phyloP scores from a whole-genome alignment of 2,113 vertebrate genomes.

The Plotosus lineatus region DNA sequence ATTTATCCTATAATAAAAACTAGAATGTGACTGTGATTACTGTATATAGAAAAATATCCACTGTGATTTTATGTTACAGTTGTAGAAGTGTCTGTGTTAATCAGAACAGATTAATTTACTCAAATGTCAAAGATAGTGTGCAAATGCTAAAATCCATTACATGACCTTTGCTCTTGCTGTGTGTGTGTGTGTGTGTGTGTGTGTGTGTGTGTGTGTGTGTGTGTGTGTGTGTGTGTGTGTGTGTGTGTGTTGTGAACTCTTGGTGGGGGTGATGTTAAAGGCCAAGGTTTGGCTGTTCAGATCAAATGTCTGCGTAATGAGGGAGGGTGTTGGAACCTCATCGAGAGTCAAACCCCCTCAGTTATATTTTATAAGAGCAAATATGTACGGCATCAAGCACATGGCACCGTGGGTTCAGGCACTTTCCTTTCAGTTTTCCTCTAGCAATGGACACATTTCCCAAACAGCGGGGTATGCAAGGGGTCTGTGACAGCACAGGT shows the following conservation, averaged over 20 bases:
- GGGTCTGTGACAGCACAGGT: conserved; percentile 69
- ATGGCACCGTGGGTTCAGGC: conserved; percentile 22
- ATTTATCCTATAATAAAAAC: background rate
- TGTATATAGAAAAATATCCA: background rate
- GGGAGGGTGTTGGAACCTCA: conserved; percentile 35
- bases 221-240: conserved; percentile 52
- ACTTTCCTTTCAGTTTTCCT: background rate
- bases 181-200: conserved; percentile 18
- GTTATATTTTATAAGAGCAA: conserved; percentile 59
- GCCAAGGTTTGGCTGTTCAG: conserved; percentile 62
- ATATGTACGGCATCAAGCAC: conserved; percentile 18
- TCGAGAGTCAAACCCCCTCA: conserved; percentile 46
- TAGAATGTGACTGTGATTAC: background rate
- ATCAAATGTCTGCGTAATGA: conserved; percentile 66
- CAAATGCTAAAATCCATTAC: conserved; percentile 27
- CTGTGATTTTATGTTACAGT: background rate
- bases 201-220: conserved; percentile 58
- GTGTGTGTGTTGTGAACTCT: conserved; percentile 63
- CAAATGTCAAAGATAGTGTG: background rate
- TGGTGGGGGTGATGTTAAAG: conserved; percentile 68
- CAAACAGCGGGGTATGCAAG: conserved; percentile 52
- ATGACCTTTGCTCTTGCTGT: conserved; percentile 61
- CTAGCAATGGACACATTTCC: conserved; percentile 60
- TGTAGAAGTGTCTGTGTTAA: conserved; percentile 1
- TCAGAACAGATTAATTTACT: no score